Evolutionary conservation across 2,797 vertebrate species (phyloP).

Genomic region (Onychomys leucogaster): DNA sequence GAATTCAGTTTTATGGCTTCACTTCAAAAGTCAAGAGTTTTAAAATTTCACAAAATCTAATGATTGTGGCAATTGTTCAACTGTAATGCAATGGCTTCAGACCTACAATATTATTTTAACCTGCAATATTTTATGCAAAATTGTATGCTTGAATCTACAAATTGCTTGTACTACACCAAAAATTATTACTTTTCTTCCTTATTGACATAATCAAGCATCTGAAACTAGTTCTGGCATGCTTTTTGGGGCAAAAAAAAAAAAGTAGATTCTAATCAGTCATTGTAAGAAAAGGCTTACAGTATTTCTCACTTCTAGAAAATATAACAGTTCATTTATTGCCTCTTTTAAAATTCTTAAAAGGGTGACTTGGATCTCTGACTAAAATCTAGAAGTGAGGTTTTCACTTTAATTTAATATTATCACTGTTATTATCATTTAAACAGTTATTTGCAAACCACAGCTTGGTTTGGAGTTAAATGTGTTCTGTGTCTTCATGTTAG

Average conservation of each 20-base stretch:
- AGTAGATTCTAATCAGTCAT: conserved; percentile 85
- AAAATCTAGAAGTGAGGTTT: conserved; percentile 87
- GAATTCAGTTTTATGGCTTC: conserved; percentile 93
- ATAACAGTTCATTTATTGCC: conserved; percentile 85
- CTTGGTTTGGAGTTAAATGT: conserved; percentile 87
- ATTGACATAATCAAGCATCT: conserved; percentile 86
- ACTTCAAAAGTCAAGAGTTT: conserved; percentile 87
- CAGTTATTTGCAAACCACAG: conserved; percentile 86
- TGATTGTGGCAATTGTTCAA: conserved; percentile 89
- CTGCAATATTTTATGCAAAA: conserved; percentile 89
- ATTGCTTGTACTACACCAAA: conserved; percentile 86
- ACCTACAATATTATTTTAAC: conserved; percentile 88
- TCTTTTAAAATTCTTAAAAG: conserved; percentile 87
- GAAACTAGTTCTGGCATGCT: conserved; percentile 89
- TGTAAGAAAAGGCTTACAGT: conserved; percentile 84
- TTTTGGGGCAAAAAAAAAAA: conserved; percentile 75
- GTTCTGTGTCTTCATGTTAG: conserved; percentile 88
- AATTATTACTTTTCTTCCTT: conserved; percentile 86
- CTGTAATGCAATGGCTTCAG: conserved; percentile 93
- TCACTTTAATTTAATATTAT: conserved; percentile 72
- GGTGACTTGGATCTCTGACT: conserved; percentile 87
- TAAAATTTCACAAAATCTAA: conserved; percentile 88
- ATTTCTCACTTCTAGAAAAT: conserved; percentile 86
- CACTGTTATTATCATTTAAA: conserved; percentile 82
- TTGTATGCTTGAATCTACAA: conserved; percentile 88